phyloP scores from a whole-genome alignment of 2,888 invertebrate species.

The Pandemis cinnamomeana region DNA sequence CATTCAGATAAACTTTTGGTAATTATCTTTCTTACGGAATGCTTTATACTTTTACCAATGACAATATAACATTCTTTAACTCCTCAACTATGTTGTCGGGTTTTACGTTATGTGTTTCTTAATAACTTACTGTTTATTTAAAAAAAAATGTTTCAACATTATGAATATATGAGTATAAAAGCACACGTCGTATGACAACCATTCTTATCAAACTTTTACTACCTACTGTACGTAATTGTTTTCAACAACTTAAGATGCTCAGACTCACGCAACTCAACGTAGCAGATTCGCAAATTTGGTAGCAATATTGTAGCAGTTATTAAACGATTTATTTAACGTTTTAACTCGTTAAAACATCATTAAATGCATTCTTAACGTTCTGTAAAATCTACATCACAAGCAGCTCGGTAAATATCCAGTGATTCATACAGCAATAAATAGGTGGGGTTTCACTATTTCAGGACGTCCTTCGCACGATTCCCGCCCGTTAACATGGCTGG shows the following conservation, averaged over 20 bases:
- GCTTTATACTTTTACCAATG: neutral
- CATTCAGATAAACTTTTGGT: constrained; percentile 7
- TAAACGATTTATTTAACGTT: constrained; percentile 12
- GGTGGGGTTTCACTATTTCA: constrained; percentile 67
- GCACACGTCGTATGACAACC: too few relatives aligned
- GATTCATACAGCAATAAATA: constrained; percentile 74
- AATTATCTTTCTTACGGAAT: constrained; percentile 4
- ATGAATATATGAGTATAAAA: too few relatives aligned
- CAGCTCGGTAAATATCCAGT: constrained; percentile 53
- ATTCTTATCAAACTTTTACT: too few relatives aligned
- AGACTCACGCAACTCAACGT: neutral
- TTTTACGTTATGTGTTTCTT: too few relatives aligned
- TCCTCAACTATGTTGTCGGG: too few relatives aligned
- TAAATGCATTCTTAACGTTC: constrained; percentile 22
- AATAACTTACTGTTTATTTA: too few relatives aligned
- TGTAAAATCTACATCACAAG: constrained; percentile 26
- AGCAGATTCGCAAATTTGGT: neutral
- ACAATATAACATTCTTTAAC: too few relatives aligned
- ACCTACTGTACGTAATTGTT: neutral
- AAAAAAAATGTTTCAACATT: too few relatives aligned
- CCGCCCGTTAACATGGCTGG: constrained; percentile 71
- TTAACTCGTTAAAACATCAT: constrained; percentile 2
- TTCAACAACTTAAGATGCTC: neutral
- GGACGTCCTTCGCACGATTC: constrained; percentile 79
- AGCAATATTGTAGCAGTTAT: neutral